Evolutionary conservation across 2,888 invertebrate species (phyloP), one percentile per base, ranked within the genome.

Genomic region (Nasonia oneida): DNA sequence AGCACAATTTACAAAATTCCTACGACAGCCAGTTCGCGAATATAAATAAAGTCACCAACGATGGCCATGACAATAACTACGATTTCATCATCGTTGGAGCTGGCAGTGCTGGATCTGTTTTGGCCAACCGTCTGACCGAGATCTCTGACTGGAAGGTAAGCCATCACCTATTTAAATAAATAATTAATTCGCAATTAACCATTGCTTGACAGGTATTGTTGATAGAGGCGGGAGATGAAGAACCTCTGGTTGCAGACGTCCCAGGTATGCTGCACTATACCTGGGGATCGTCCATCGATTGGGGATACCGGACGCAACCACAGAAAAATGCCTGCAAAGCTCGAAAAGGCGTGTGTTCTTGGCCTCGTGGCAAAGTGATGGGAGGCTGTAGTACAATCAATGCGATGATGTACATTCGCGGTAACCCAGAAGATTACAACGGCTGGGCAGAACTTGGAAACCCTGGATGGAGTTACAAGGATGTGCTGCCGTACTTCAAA

Each of bases 171-270:
- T 42, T 5, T 57, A n/a, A 15, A 18, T 18, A 23, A 61, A 6
- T 6, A 61, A 23, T 23, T 6, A 29, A 29, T 18, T 53, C 29
- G 29, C 29, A 29, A 23, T 10, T 29, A 23, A 23, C 18, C 5
- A 23, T 61, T 3, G 10, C 10, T 61, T 18, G 15, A 61, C 15
- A 71, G 71, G 93, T 96, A 8, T 93, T 96, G 0, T 93, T 96
- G 0, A 91, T 96, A 79, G 96, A 96, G 94, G 96, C 96, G 0
- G 96, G 95, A 0, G 94, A 94, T 0, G 96, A 96, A 39, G 71
- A 71, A 71, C 47, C 23, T 14, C 6, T 75, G 23, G 23, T 29
- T 23, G 50, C 29, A 18, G 50, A 75, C 67, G 95, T 96, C 0
- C 96, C 96, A 14, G 94, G 95, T 0, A 94, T 96, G n/a, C 95